These are phyloP conservation scores for Lasioglossum marginatum DNA, from an alignment of 2,888 invertebrate genomes.

Conservation along the genomic window DNA sequence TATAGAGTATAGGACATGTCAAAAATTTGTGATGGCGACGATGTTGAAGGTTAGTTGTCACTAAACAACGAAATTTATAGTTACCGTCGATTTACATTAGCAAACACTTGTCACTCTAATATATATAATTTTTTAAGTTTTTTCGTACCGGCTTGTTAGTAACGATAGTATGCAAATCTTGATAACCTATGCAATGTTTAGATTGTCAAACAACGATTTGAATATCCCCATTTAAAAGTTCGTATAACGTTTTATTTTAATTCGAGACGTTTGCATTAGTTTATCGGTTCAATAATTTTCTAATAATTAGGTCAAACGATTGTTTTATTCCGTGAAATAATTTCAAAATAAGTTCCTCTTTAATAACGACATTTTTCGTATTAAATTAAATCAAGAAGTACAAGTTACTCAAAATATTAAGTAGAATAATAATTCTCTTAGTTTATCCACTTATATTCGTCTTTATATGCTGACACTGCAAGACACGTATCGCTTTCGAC, in stretches of 20 bases:
- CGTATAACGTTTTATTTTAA: slow-evolving; percentile 2
- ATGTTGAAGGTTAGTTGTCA: slow-evolving; percentile 83
- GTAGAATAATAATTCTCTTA: not conserved
- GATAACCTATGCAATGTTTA: slow-evolving; percentile 50
- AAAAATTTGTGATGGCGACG: slow-evolving; percentile 82
- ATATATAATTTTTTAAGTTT: slow-evolving; percentile 6
- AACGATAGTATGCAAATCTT: slow-evolving; percentile 6
- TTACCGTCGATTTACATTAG: slow-evolving; percentile 44
- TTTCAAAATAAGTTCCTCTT: slow-evolving; percentile 17
- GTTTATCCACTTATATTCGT: not conserved
- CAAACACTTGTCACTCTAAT: slow-evolving; percentile 9
- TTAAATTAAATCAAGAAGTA: not conserved
- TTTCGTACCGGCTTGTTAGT: slow-evolving; percentile 4
- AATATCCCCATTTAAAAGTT: slow-evolving; percentile 27
- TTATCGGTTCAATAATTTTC: not conserved
- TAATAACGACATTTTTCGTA: not conserved
- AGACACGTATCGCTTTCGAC: not conserved
- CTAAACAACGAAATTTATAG: slow-evolving; percentile 63
- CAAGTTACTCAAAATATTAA: not conserved
- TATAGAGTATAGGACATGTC: slow-evolving; percentile 79
- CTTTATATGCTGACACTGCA: not conserved
- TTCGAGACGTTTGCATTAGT: slow-evolving; percentile 3
- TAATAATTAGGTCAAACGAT: not conserved
- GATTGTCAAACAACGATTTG: slow-evolving; percentile 42
- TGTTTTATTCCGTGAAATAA: not conserved